Evolutionary conservation across 92 coral and sea anemone species (phyloP).

Genomic region (Phenganax stokvisi): DNA sequence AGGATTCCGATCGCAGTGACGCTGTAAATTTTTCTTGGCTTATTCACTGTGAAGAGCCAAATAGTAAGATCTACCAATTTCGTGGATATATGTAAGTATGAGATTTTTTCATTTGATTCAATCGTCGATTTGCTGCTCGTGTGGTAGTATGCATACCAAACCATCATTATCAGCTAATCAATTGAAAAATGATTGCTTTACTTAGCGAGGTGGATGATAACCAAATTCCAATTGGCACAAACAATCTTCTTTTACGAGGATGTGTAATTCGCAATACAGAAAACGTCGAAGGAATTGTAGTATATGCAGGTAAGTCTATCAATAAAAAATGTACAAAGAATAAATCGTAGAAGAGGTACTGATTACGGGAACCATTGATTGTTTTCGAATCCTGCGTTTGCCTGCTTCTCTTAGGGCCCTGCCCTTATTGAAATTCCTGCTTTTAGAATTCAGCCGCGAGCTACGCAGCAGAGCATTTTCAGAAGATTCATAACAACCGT

Average conservation of each 20-base stretch:
- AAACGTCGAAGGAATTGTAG: slow-evolving; percentile 87
- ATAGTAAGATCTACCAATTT: slow-evolving; percentile 87
- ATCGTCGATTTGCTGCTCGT: background rate
- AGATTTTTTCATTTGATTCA: background rate
- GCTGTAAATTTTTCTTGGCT: slow-evolving; percentile 57
- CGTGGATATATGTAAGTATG: slow-evolving; percentile 85
- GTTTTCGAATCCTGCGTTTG: too few relatives aligned
- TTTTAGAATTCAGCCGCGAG: background rate
- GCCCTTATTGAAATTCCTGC: too few relatives aligned
- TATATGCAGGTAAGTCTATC: slow-evolving; percentile 81
- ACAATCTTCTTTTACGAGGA: slow-evolving; percentile 82
- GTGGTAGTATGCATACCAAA: too few relatives aligned
- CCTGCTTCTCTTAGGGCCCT: too few relatives aligned
- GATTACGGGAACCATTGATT: too few relatives aligned
- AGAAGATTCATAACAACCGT: background rate
- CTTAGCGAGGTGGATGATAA: slow-evolving; percentile 36
- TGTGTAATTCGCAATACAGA: slow-evolving; percentile 89
- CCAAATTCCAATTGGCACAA: slow-evolving; percentile 68
- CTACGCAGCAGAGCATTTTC: background rate
- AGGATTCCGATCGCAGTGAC: slow-evolving; percentile 42
- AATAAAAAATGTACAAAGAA: background rate
- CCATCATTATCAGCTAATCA: too few relatives aligned
- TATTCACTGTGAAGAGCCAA: slow-evolving; percentile 80
- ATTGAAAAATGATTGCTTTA: background rate
- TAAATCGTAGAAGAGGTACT: background rate